Percentiles rank a stretch among this genome's conserved stretches.
phyloP scores from a whole-genome alignment of 2,797 vertebrate species.

The Microctenopoma stevenorrisi region DNA sequence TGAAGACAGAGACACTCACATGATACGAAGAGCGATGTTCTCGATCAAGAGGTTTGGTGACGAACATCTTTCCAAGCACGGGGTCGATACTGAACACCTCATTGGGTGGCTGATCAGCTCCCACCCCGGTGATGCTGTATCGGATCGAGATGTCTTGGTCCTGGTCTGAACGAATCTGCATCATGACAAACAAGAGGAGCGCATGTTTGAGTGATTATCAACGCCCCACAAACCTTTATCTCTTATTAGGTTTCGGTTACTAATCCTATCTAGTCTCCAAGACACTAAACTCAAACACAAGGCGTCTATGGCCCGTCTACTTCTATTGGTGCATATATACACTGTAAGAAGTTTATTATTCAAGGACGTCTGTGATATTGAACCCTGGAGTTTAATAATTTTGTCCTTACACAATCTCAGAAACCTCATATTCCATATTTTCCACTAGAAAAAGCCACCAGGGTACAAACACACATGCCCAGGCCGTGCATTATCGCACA shows the following conservation, averaged over 20 bases:
- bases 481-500: background rate
- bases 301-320: background rate
- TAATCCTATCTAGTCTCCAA: background rate
- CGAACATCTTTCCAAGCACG: conserved; percentile 93
- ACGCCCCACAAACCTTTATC: background rate
- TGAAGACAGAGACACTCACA: conserved; percentile 78
- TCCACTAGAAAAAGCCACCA: conserved; percentile 27
- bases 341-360: conserved; percentile 43
- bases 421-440: conserved; percentile 43
- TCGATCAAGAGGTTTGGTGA: conserved; percentile 94
- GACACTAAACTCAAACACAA: conserved; percentile 29
- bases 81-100: conserved; percentile 97
- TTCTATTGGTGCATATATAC: conserved; percentile 4
- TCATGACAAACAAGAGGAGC: conserved; percentile 33
- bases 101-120: conserved; percentile 95
- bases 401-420: conserved; percentile 38
- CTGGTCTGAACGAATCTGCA: conserved; percentile 96
- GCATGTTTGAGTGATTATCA: conserved; percentile 4
- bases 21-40: conserved; percentile 95
- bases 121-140: conserved; percentile 95
- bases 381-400: conserved; percentile 37
- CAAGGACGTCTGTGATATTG: conserved; percentile 45
- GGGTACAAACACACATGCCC: background rate
- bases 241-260: background rate
- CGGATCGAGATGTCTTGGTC: conserved; percentile 95